A percentile compares a stretch with the other conserved stretches of the same genome.
Conservation (phyloP, 2,888 invertebrate genomes). For the Platycheirus albimanus region DNA sequence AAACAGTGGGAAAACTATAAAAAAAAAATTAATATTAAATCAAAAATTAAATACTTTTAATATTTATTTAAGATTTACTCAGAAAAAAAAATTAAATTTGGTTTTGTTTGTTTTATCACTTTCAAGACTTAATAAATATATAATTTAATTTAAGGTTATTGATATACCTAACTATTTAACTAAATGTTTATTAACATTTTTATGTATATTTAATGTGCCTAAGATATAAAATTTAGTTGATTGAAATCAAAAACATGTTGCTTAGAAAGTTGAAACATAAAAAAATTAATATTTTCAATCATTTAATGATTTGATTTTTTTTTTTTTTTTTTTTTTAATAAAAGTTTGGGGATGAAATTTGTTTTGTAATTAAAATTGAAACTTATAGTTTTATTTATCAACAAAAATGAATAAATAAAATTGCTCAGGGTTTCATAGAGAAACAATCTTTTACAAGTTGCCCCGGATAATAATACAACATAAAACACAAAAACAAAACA, state of each 20-base stretch:
- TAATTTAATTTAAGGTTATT: constrained; percentile 33
- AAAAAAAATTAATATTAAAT: constrained; percentile 52
- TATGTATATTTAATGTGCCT: constrained; percentile 81
- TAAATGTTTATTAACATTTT: constrained; percentile 69
- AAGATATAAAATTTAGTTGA: constrained; percentile 75
- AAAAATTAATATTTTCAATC: constrained; percentile 29
- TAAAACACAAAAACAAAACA: background rate
- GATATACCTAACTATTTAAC: constrained; percentile 33
- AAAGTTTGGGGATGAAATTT: constrained; percentile 68
- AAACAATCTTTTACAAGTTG: constrained; percentile 72
- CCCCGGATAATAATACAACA: too few species aligned
- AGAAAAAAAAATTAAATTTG: too few species aligned
- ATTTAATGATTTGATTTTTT: constrained; percentile 51
- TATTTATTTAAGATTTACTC: too few species aligned
- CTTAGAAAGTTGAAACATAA: constrained; percentile 67
- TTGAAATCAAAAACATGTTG: constrained; percentile 66
- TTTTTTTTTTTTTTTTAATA: too few species aligned
- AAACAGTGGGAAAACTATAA: constrained; percentile 36
- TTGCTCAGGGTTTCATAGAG: constrained; percentile 73
- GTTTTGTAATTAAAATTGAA: constrained; percentile 14
- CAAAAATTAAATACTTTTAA: constrained; percentile 21
- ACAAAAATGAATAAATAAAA: constrained; percentile 66
- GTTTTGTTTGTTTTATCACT: constrained; percentile 8
- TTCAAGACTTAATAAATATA: constrained; percentile 5
- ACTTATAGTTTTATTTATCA: constrained; percentile 31